Percentiles rank a stretch among this genome's conserved stretches.
phyloP scores from a whole-genome alignment of 2,113 vertebrate species.

The Colius striatus region DNA sequence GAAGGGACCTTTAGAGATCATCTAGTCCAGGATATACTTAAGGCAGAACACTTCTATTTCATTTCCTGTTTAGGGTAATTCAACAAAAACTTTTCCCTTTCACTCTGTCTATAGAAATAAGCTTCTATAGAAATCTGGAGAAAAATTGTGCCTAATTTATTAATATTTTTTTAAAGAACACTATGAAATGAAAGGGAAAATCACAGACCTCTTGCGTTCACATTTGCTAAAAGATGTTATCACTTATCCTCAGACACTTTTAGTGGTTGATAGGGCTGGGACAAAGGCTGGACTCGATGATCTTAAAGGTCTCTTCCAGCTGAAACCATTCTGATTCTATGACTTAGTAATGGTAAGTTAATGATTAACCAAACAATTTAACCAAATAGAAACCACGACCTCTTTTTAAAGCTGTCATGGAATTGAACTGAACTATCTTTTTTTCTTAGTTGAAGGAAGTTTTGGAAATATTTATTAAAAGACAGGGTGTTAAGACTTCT shows the following conservation, averaged over 20 bases:
- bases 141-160: background rate
- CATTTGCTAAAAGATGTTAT: background rate
- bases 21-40: background rate
- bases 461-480: background rate
- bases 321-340: no score
- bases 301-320: no score
- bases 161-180: background rate
- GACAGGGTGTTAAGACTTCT: background rate
- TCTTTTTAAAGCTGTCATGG: background rate
- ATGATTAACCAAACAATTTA: background rate
- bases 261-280: no score
- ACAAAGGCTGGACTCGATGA: no score
- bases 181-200: background rate
- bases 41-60: background rate
- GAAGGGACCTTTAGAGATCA: no score
- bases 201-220: background rate
- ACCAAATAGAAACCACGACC: background rate
- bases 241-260: background rate
- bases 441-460: background rate
- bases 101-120: background rate
- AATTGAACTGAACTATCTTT: background rate
- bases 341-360: background rate
- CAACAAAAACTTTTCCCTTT: background rate
- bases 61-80: background rate
- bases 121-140: background rate